Evolutionary conservation across 1,140 invertebrate species (phyloP), one percentile per base, ranked within the genome.

Genomic region (Chrysomallon squamiferum): DNA sequence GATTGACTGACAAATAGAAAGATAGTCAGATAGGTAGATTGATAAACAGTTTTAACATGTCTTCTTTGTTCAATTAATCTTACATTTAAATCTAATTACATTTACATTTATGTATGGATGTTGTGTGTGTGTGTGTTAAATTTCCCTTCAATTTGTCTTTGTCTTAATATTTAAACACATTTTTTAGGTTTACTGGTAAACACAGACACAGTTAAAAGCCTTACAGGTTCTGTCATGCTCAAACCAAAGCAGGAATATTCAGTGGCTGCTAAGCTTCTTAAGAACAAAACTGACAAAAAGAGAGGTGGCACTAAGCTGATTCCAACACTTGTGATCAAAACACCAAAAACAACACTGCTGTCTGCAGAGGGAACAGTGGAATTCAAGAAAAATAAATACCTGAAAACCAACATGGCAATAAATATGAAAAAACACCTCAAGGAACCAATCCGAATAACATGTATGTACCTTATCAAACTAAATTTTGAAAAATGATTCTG

Each of bases 151-250:
- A n/a, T n/a, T n/a, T n/a, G n/a, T n/a, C n/a, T n/a, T n/a, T n/a
- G n/a, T n/a, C n/a, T n/a, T n/a, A n/a, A n/a, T n/a, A n/a, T n/a
- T n/a, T n/a, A n/a, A n/a, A n/a, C n/a, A n/a, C n/a, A n/a, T n/a
- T 38, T 71, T 72, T 29, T 29, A 74, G 74, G 58, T 38, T 49
- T 65, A 25, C 54, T 71, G 30, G 62, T 68, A 13, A 73, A 78
- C 68, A 74, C 59, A 25, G 43, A 71, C 27, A 61, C 49, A 25
- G 35, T 47, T 41, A 71, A 73, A 50, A 62, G 74, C n/a, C 29
- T 69, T 2, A 62, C 45, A 11, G 41, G 52, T 0, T 67, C 57
- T 22, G 30, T 77, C 13, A 72, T 20, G 20, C 22, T 65, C 47
- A 59, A 72, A 38, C 35, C 35, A 38, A 68, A 69, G n/a, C 60